These are phyloP conservation scores for Palaemon carinicauda DNA, from an alignment of 1,140 invertebrate genomes.

Conservation along the genomic window DNA sequence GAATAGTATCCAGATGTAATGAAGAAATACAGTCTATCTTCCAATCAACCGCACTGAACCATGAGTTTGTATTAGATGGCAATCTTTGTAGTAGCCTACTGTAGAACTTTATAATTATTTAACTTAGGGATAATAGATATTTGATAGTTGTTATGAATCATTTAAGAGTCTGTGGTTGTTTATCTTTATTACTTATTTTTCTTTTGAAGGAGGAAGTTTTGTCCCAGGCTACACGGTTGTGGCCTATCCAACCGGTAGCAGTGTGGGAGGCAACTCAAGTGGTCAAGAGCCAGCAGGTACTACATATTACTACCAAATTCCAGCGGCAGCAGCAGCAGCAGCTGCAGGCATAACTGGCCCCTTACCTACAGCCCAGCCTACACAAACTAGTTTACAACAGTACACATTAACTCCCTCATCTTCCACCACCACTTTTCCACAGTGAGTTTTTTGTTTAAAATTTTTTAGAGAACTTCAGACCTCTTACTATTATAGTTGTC, in stretches of 20 bases:
- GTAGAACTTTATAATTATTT: no score
- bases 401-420: slow-evolving; percentile 44
- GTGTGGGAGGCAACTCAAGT: slow-evolving; percentile 23
- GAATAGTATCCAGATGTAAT: no score
- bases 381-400: slow-evolving; percentile 32
- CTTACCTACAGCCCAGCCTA: slow-evolving; percentile 28
- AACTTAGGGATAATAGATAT: no score
- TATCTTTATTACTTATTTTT: not conserved
- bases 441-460: slow-evolving; percentile 13
- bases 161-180: not conserved
- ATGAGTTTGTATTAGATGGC: no score
- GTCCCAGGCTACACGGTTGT: slow-evolving; percentile 47
- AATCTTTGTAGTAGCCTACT: no score
- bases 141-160: no score
- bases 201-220: slow-evolving; percentile 27
- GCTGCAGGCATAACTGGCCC: slow-evolving; percentile 18
- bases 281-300: slow-evolving; percentile 35
- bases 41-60: no score
- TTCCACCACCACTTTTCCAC: slow-evolving; percentile 40
- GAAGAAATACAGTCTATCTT: no score
- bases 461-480: not conserved
- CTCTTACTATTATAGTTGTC: no score
- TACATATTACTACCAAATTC: slow-evolving; percentile 40
- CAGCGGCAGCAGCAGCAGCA: slow-evolving; percentile 12
- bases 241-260: slow-evolving; percentile 34